Evolutionary conservation across 2,888 invertebrate species (phyloP), one percentile per base, ranked within the genome.

Genomic region (Leptura quadrifasciata): DNA sequence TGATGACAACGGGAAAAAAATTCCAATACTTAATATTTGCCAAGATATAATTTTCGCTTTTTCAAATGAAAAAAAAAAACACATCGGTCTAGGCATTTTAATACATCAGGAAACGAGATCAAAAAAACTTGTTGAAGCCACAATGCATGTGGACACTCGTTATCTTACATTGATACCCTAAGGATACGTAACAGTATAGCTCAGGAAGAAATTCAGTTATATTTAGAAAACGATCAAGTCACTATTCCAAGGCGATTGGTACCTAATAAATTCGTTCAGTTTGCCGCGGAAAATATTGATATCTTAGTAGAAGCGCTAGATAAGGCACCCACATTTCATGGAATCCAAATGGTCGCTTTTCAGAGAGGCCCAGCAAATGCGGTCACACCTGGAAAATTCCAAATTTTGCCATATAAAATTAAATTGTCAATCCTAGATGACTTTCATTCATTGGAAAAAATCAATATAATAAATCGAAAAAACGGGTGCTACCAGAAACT

Each of bases 261-360:
- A 17, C 60, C 58, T 27, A 35, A 75, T 55, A 39, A 68, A 69
- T 78, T 80, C 18, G 57, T 81, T 20, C 79, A 80, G 54, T 81
- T 81, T 77, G 77, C 21, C n/a, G n/a, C n/a, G n/a, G n/a, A n/a
- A n/a, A n/a, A n/a, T n/a, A n/a, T n/a, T n/a, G n/a, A n/a, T n/a
- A n/a, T n/a, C n/a, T n/a, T n/a, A n/a, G n/a, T n/a, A n/a, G n/a
- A n/a, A n/a, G n/a, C n/a, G n/a, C n/a, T 57, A 4, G 57, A 57
- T 55, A 79, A 79, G 39, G 2, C 75, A 8, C 75, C 78, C 5
- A 79, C 81, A 47, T 79, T 81, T 61, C 79, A 79, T 54, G 81
- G 60, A 20, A 79, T 79, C 1, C 76, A 81, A 71, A 76, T 80
- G 47, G 72, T 24, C 31, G 72, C 67, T 0, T 76, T 76, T 69